Base-by-base conservation (phyloP, 2,888 invertebrate species). In the Alviniconcha strummeri region DNA sequence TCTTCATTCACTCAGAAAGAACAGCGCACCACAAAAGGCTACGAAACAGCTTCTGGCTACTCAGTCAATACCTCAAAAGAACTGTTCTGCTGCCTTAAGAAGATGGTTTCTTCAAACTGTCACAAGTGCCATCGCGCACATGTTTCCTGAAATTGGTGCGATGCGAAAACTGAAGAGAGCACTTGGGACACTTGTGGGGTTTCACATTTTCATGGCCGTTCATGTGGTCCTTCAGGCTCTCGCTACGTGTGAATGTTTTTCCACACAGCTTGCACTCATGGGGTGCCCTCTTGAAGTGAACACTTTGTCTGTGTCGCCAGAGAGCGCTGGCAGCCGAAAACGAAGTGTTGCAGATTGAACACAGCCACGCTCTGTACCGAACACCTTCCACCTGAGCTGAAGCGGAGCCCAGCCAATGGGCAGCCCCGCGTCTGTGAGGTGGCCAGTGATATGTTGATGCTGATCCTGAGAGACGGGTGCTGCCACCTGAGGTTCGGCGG, bases 141-240 rank as follows among this genome's bases (percentile, higher is more conserved):
- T 78, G 78, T 8, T 64, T 60, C 36, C 78, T n/a, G 5, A 78
- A 57, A 8, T 57, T 64, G 13, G 78, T 64, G 36, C 60, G 19
- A 15, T 78, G 78, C 5, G 78, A 78, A 19, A 78, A 78, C 64
- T 78, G 78, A 0, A 60, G 78, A n/a, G 6, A 13, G 19, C 78
- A 78, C 6, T 8, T 52, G 1, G 78, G 78, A 15, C 78, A 78
- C 64, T 36, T 60, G 78, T 64, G 78, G 5, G 78, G 78, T 52
- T 78, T 78, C 57, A n/a, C 57, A 52, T 78, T 60, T 5, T 11
- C 64, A 60, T 78, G 78, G 13, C 60, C 36, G 52, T 78, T 64
- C 13, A 78, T 36, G 52, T 78, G 78, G 78, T 78, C 78, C 64
- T 11, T 78, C 9, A 78, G 52, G 8, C 36, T 64, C 15, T 78